phyloP scores from a whole-genome alignment of 1,140 invertebrate species.

The Hyphantria cunea region DNA sequence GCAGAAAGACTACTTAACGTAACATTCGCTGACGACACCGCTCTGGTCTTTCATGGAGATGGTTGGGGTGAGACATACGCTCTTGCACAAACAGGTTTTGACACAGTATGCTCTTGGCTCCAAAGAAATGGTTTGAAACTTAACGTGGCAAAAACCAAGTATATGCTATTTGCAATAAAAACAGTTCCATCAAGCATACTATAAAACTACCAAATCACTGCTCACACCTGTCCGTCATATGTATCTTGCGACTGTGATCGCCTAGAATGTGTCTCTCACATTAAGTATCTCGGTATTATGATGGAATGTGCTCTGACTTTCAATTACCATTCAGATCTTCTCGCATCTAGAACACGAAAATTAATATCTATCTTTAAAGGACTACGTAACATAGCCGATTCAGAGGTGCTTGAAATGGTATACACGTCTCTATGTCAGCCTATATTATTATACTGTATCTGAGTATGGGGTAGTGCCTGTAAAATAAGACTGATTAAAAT shows the following conservation, averaged over 20 bases:
- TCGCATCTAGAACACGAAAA: background rate
- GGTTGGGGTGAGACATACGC: background rate
- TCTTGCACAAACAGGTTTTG: background rate
- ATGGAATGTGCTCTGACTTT: background rate
- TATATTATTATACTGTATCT: background rate
- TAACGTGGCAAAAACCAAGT: background rate
- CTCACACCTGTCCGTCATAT: background rate
- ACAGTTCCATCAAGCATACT: background rate
- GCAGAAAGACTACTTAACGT: background rate
- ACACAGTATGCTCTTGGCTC: background rate
- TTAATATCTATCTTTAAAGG: background rate
- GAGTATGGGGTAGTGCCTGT: background rate
- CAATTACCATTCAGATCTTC: background rate
- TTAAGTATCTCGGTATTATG: background rate
- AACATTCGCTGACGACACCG: background rate
- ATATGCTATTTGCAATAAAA: background rate
- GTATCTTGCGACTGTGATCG: too few relatives aligned
- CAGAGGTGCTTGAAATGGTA: background rate
- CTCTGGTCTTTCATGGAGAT: background rate
- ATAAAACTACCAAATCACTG: background rate
- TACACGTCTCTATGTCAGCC: background rate
- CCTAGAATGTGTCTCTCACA: background rate
- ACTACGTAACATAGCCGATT: background rate
- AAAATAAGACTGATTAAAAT: background rate
- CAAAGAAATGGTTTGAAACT: background rate